Percentiles rank a stretch among this genome's conserved stretches.
phyloP scores from a whole-genome alignment of 1,140 invertebrate species.

The Habropoda laboriosa region DNA sequence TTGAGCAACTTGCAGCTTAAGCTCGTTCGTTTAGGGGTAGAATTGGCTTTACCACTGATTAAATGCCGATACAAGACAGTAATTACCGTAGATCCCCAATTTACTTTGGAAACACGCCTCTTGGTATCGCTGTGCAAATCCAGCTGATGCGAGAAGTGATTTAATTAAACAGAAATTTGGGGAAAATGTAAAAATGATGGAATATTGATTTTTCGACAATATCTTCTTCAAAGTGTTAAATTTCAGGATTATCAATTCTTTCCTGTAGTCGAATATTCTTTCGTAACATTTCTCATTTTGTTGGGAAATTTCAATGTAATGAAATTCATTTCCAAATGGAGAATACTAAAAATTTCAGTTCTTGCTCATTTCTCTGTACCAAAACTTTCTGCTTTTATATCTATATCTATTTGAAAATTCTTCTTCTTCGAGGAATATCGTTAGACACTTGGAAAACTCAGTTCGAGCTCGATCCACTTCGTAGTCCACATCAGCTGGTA shows the following conservation, averaged over 20 bases:
- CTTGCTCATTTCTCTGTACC: too few species aligned
- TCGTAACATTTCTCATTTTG: too few species aligned
- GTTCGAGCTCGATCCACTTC: neutral
- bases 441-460: neutral
- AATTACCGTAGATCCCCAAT: conserved; percentile 20
- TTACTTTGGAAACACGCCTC: neutral
- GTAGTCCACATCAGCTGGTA: neutral
- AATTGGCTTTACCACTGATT: conserved; percentile 24
- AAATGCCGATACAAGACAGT: neutral
- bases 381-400: neutral
- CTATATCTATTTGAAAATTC: neutral
- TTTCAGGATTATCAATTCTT: too few species aligned
- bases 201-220: too few species aligned
- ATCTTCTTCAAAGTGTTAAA: too few species aligned
- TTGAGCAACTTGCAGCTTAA: neutral
- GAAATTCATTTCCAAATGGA: too few species aligned
- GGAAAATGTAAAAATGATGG: too few species aligned
- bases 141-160: neutral
- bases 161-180: neutral
- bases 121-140: neutral
- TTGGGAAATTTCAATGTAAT: too few species aligned
- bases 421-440: neutral
- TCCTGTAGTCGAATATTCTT: too few species aligned
- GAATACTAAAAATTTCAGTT: too few species aligned
- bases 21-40: neutral